phyloP scores from a whole-genome alignment of 2,797 vertebrate species.

The Phoxinus dragarum region DNA sequence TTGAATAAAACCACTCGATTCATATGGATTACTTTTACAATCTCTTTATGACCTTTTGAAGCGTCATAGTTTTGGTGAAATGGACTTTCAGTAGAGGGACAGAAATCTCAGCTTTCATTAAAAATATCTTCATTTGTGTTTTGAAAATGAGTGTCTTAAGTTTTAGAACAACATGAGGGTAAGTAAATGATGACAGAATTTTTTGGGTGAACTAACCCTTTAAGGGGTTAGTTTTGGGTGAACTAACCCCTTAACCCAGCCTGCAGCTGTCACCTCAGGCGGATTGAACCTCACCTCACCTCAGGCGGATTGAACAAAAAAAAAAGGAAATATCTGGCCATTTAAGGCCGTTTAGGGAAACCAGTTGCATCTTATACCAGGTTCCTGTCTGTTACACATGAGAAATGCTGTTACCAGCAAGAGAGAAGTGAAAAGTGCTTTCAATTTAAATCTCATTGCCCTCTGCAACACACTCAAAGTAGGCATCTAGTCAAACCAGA shows the following conservation, averaged over 20 bases:
- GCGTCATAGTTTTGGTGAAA: neutral
- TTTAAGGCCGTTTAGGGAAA: neutral
- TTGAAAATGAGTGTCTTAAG: too few relatives aligned
- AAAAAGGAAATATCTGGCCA: slow-evolving; percentile 1
- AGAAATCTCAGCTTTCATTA: neutral
- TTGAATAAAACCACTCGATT: neutral
- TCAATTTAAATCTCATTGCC: slow-evolving; percentile 10
- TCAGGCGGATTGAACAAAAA: neutral
- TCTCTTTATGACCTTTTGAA: neutral
- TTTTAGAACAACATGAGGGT: neutral
- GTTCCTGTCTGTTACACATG: neutral
- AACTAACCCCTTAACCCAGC: neutral
- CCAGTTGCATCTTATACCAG: neutral
- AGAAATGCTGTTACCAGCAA: slow-evolving; percentile 5
- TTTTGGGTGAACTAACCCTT: neutral
- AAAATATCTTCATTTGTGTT: too few relatives aligned
- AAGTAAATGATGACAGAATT: neutral
- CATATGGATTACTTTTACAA: neutral
- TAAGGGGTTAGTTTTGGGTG: neutral
- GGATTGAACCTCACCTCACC: neutral
- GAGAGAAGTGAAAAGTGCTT: slow-evolving; percentile 29
- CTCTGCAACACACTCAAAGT: neutral
- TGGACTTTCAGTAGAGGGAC: neutral
- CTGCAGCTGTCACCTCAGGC: neutral
- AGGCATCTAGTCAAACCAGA: neutral